These are phyloP conservation scores for Tyrophagus putrescentiae DNA, from an alignment of 1,140 invertebrate genomes.

Conservation along the genomic window DNA sequence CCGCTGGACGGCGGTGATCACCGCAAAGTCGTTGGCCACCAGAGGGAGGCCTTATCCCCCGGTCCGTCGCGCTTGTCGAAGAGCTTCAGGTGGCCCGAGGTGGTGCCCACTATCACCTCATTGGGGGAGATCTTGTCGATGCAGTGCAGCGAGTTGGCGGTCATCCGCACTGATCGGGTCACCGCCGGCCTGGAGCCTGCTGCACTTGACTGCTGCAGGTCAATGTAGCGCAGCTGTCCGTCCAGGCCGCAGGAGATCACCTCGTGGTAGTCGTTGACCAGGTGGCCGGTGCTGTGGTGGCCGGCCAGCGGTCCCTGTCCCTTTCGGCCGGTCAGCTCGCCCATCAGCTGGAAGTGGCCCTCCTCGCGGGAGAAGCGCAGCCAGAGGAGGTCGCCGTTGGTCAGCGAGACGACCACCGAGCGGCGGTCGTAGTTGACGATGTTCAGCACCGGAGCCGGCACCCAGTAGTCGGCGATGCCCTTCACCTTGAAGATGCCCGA, in stretches of 20 bases:
- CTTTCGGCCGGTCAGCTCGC: neutral
- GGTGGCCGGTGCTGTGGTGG: neutral
- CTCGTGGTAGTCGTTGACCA: neutral
- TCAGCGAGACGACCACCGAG: neutral
- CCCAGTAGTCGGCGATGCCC: neutral
- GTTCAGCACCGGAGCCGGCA: neutral
- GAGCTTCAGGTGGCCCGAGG: conserved; percentile 18
- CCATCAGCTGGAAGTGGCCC: neutral
- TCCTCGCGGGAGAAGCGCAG: neutral
- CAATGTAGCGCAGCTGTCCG: neutral
- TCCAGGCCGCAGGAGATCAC: conserved; percentile 22
- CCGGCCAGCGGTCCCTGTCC: neutral
- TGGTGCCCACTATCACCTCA: conserved; percentile 22
- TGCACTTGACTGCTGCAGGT: too few relatives aligned
- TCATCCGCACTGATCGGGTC: conserved; percentile 6
- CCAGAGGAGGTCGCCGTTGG: conserved; percentile 11
- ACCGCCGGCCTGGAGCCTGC: too few relatives aligned
- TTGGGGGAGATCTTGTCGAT: conserved; percentile 18
- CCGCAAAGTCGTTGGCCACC: conserved; percentile 7
- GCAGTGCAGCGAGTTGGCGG: conserved; percentile 17
- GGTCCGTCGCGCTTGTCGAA: conserved; percentile 6
- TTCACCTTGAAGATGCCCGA: neutral
- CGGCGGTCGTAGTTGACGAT: conserved; percentile 5
- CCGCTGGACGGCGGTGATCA: conserved; percentile 14
- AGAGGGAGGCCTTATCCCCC: neutral